Evolutionary conservation across 2,797 vertebrate genomes (phyloP).

Genomic region (Anguilla anguilla): DNA sequence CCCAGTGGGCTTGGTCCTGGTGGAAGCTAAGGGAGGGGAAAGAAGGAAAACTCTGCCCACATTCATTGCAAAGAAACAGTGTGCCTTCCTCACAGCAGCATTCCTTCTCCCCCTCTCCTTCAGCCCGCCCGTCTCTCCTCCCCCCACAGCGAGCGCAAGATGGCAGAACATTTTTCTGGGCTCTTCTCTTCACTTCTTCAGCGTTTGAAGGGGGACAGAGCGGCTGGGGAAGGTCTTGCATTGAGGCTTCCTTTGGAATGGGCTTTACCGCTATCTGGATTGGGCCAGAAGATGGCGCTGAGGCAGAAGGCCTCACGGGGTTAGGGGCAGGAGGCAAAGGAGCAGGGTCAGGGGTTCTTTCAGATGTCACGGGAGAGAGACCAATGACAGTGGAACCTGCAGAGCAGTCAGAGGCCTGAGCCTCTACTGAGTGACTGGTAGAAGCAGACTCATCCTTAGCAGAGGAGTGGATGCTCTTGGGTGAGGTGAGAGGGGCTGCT

Average conservation of each 20-base stretch:
- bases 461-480: background rate
- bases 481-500: background rate
- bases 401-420: background rate
- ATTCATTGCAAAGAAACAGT: constrained; percentile 32
- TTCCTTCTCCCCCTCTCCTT: background rate
- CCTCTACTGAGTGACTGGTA: background rate
- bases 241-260: constrained; percentile 1
- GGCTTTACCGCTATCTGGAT: background rate
- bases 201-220: background rate
- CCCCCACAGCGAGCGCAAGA: background rate
- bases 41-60: constrained; percentile 34
- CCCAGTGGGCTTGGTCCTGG: constrained; percentile 29
- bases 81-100: background rate
- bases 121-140: background rate
- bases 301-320: constrained; percentile 6
- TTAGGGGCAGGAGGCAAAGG: background rate
- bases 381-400: background rate
- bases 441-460: background rate
- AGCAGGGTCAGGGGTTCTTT: background rate
- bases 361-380: background rate
- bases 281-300: constrained; percentile 1
- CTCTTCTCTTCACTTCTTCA: constrained; percentile 14
- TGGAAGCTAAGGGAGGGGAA: constrained; percentile 23
- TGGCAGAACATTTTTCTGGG: background rate
- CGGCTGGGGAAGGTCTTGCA: background rate